Evolutionary conservation across 2,113 vertebrate species (phyloP), one percentile per base, ranked within the genome.

Genomic region (Azemiops feae): DNA sequence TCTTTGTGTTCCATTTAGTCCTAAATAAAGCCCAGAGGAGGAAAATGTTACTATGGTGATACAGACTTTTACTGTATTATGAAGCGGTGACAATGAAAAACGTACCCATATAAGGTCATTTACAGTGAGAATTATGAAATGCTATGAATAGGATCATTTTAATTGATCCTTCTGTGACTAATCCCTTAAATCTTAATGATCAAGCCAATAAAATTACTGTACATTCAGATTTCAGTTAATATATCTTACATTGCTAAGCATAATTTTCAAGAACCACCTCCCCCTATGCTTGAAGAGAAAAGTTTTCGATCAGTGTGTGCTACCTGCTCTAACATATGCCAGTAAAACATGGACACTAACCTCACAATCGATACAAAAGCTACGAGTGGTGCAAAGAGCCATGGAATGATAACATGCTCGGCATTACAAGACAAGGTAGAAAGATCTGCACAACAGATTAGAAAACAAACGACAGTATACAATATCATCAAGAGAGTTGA

Each of bases 1-100:
- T 97, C 90, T 94, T 97, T 95, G 93, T 96, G 94, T 97, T 97
- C 96, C 95, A 96, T 97, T 96, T 91, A 94, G 96, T 97, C 94
- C 96, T 96, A 96, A 97, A 96, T 97, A 97, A 96, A 97, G 92
- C 95, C 95, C 94, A 10, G 25, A 27, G 94, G 16, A 95, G 96
- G 27, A 94, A 95, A 96, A 45, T 85, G 95, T 98, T 97, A 94
- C 96, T 94, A 95, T 97, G 95, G 96, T 95, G 95, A 97, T 95
- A 91, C 95, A 85, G 93, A 93, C 87, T 96, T 97, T 97, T 93
- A 92, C 94, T 90, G 92, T 93, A 93, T 94, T 90, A 93, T 92
- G 91, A 93, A 96, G n/a, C 47, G 86, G 30, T 58, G 88, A 74
- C 89, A 93, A 91, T 57, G 87, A 95, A 94, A 93, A 2, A 93